Conservation (phyloP, 2,888 invertebrate species). For the Atrina japonica region DNA sequence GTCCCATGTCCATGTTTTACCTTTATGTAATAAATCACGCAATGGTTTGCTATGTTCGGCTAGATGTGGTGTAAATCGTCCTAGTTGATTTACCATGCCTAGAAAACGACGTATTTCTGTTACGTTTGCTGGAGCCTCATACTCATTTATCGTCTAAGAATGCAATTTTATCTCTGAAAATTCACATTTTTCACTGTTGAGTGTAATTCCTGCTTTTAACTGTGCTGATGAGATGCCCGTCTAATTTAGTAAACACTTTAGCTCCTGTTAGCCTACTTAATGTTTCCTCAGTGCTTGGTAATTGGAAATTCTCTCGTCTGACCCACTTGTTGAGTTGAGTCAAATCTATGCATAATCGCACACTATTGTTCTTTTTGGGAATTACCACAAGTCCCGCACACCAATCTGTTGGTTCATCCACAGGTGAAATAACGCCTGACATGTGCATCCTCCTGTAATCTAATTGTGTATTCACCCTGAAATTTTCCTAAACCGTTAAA, state of each 20-base stretch:
- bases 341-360: slow-evolving; percentile 45
- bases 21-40: slow-evolving; percentile 22
- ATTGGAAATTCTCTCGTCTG: slow-evolving; percentile 36
- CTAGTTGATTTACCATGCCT: slow-evolving; percentile 45
- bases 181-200: slow-evolving; percentile 43
- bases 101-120: slow-evolving; percentile 21
- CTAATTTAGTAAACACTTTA: slow-evolving; percentile 47
- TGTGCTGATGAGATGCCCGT: slow-evolving; percentile 76
- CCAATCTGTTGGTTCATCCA: slow-evolving; percentile 51
- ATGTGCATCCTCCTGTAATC: slow-evolving; percentile 48
- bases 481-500: slow-evolving; percentile 42
- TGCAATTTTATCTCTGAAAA: slow-evolving; percentile 15
- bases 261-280: slow-evolving; percentile 23
- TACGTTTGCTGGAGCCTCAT: slow-evolving; percentile 4
- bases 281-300: slow-evolving; percentile 28
- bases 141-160: not conserved
- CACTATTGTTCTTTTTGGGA: slow-evolving; percentile 42
- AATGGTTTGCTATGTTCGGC: slow-evolving; percentile 36
- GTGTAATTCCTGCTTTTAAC: slow-evolving; percentile 26
- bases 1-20: slow-evolving; percentile 38
- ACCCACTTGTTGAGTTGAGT: slow-evolving; percentile 46
- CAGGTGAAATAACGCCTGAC: slow-evolving; percentile 40
- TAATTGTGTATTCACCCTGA: slow-evolving; percentile 45
- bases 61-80: slow-evolving; percentile 25
- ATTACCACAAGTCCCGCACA: slow-evolving; percentile 45